Conservation (phyloP, 2,113 vertebrate genomes). For the Hippopotamus amphibius region DNA sequence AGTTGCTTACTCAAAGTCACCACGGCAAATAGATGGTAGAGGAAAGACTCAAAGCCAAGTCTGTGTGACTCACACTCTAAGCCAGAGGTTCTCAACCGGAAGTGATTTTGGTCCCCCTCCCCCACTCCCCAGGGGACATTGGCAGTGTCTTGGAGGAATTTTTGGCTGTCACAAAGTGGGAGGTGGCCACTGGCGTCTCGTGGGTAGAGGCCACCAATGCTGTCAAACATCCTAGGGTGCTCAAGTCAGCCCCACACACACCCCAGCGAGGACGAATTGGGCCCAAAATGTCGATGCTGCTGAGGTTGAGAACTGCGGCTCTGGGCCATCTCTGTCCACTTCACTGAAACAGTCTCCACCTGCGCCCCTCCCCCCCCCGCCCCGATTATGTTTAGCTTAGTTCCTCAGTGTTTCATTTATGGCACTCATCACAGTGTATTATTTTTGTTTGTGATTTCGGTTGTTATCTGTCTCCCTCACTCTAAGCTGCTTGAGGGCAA, state of each 20-base stretch:
- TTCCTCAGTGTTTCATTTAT: neutral
- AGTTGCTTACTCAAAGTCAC: neutral
- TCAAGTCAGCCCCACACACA: neutral
- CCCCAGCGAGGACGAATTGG: accelerated
- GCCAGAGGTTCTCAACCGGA: neutral
- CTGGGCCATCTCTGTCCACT: neutral
- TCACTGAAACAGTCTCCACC: neutral
- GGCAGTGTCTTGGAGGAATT: neutral
- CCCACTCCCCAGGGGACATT: neutral
- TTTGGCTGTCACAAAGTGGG: neutral
- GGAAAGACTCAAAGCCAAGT: neutral
- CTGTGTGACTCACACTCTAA: neutral
- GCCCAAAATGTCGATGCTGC: neutral
- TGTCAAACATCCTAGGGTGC: neutral
- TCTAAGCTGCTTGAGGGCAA: neutral
- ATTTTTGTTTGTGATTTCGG: neutral
- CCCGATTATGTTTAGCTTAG: neutral
- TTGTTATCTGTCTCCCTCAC: neutral
- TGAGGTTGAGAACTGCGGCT: neutral
- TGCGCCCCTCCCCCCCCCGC: too few relatives aligned
- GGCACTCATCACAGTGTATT: neutral
- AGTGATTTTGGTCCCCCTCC: neutral
- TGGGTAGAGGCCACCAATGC: neutral
- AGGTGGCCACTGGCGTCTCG: too few relatives aligned
- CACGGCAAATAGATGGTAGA: neutral